Evolutionary conservation across 1,140 invertebrate species (phyloP).

Genomic region (Drosophila albomicans): DNA sequence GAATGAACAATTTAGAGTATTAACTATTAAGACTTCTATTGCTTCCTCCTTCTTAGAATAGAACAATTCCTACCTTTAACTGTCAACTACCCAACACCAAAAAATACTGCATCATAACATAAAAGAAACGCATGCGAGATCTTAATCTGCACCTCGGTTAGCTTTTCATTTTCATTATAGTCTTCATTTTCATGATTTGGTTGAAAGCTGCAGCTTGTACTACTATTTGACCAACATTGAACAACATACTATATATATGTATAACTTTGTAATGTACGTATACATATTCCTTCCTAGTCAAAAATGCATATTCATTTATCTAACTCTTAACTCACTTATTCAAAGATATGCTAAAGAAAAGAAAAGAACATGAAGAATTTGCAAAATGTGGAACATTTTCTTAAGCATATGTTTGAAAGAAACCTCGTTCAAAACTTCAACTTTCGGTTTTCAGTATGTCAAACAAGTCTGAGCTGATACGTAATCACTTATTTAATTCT

Average conservation of each 20-base stretch:
- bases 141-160: not conserved
- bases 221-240: not conserved
- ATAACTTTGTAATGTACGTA: conserved; percentile 4
- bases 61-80: not conserved
- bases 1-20: too few relatives aligned
- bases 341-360: conserved; percentile 33
- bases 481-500: conserved; percentile 48
- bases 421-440: conserved; percentile 15
- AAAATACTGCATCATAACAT: not conserved
- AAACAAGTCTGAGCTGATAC: conserved; percentile 42
- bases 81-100: not conserved
- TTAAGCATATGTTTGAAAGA: conserved; percentile 38
- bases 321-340: conserved; percentile 3
- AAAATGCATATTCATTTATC: conserved; percentile 28
- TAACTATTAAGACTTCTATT: too few relatives aligned
- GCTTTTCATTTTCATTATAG: conserved; percentile 8
- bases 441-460: conserved; percentile 32
- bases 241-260: not conserved
- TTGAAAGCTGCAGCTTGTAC: not conserved
- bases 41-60: not conserved
- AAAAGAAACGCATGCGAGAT: conserved; percentile 12
- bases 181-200: conserved; percentile 5
- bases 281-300: not conserved
- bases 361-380: not conserved
- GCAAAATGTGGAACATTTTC: conserved; percentile 16